Conservation (phyloP, 2,888 invertebrate genomes). For the Folsomia candida region DNA sequence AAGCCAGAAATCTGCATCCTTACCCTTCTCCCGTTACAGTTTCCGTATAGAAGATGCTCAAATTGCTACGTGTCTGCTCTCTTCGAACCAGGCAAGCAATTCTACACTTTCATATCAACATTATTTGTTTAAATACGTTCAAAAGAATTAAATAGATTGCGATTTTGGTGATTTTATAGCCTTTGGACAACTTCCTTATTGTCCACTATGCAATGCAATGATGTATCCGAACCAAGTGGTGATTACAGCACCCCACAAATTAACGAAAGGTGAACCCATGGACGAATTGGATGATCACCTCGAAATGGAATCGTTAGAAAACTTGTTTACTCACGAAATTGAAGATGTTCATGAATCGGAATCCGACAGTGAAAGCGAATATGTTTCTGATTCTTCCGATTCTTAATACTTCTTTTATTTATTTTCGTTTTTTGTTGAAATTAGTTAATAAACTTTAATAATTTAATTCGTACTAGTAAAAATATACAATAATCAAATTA, state of each 20-base stretch:
- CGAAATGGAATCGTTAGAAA: no score
- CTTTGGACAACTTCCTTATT: conserved; percentile 23
- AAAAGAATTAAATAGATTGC: not conserved
- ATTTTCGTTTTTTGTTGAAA: no score
- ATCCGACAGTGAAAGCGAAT: not conserved
- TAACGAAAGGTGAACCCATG: not conserved
- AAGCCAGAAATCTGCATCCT: conserved; percentile 25
- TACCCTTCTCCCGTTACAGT: conserved; percentile 19
- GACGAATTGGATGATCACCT: no score
- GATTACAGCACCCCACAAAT: not conserved
- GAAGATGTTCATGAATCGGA: not conserved
- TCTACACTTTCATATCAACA: no score
- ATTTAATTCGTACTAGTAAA: no score
- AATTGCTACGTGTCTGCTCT: conserved; percentile 21
- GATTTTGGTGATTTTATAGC: not conserved
- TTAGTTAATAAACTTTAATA: no score
- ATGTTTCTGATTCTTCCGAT: not conserved
- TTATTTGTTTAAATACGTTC: not conserved
- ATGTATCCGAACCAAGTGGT: conserved; percentile 22
- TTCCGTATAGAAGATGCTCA: conserved; percentile 25
- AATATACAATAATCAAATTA: not conserved
- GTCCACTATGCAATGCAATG: conserved; percentile 28
- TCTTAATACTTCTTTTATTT: not conserved
- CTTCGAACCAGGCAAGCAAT: conserved; percentile 16
- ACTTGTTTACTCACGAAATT: not conserved